Evolutionary conservation across 2,888 invertebrate genomes (phyloP).

Genomic region (Dinocampus coccinellae): DNA sequence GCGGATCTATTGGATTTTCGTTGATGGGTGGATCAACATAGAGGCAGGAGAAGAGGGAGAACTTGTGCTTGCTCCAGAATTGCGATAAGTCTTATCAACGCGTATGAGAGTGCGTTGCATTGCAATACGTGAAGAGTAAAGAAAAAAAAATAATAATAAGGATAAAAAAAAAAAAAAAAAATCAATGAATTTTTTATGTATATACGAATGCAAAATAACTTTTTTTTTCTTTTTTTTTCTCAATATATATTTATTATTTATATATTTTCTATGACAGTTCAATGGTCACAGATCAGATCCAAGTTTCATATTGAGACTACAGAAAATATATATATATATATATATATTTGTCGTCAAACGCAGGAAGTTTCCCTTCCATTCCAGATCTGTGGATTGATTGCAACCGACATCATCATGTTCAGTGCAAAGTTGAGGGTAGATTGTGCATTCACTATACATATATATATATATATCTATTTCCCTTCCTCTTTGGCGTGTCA

Average conservation of each 20-base stretch:
- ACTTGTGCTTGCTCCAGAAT: constrained; percentile 13
- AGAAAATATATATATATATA: neutral
- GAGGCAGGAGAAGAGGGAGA: no score
- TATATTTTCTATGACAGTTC: neutral
- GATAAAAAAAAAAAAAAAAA: neutral
- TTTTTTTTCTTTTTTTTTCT: neutral
- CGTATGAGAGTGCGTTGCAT: constrained; percentile 13
- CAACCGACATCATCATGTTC: constrained; percentile 34
- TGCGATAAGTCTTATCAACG: constrained; percentile 23
- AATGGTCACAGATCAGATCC: constrained; percentile 3
- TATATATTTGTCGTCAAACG: constrained; percentile 19
- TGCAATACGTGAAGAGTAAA: neutral
- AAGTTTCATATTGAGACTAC: constrained; percentile 6
- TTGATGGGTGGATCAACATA: constrained; percentile 26
- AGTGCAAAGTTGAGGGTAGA: constrained; percentile 13
- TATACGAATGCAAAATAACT: neutral
- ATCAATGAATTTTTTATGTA: neutral
- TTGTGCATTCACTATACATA: constrained; percentile 5
- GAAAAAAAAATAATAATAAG: neutral
- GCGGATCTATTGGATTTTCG: constrained; percentile 30
- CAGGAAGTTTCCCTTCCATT: constrained; percentile 26
- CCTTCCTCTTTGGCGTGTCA: neutral
- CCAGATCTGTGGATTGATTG: constrained; percentile 36
- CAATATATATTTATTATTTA: neutral
- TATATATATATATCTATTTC: constrained; percentile 3